Evolutionary conservation across 2,797 vertebrate species (phyloP), one percentile per base, ranked within the genome.

Genomic region (Falco concolor): DNA sequence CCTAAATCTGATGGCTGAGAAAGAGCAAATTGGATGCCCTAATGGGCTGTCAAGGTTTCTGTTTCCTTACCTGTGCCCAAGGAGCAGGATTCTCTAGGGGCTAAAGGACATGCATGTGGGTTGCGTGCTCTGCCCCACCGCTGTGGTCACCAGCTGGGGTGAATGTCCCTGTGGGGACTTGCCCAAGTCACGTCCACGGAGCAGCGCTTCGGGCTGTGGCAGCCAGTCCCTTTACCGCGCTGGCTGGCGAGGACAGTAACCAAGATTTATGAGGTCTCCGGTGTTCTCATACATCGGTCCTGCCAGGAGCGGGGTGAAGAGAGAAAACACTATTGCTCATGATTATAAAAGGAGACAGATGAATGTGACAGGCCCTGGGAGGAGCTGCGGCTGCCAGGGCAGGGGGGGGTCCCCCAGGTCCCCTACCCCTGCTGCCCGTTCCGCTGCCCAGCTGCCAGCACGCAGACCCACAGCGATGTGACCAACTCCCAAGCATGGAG

Each of bases 401-500:
- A 22, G 11, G 15, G 23, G 23, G 45, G 38, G 27, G 3, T 21
- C 10, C 18, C 20, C 30, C 2, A 0, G 28, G 47, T 44, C 20
- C 38, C 10, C 45, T 20, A 42, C 20, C 65, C 65, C 3, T 25
- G 36, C 65, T 38, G 70, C 47, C 36, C 7, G 49, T 9, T 22
- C 23, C 4, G 47, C 18, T 9, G 16, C 34, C 3, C 16, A 30
- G 69, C 30, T 56, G 36, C 74, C 2, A 8, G 45, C n/a, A 17
- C 52, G 1, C 9, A 3, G 44, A 1, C 64, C 30, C 8, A 4
- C 4, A 23, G 30, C 1, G 5, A 19, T 8, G 53, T 2, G 7
- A 14, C 14, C 6, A 30, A 36, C 44, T 42, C 64, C 45, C 1
- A 12, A 38, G 54, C 45, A 20, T 44, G 38, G 64, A 54, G 45